phyloP scores from a whole-genome alignment of 2,797 vertebrate species.

The Eurystomus glaucurus region DNA sequence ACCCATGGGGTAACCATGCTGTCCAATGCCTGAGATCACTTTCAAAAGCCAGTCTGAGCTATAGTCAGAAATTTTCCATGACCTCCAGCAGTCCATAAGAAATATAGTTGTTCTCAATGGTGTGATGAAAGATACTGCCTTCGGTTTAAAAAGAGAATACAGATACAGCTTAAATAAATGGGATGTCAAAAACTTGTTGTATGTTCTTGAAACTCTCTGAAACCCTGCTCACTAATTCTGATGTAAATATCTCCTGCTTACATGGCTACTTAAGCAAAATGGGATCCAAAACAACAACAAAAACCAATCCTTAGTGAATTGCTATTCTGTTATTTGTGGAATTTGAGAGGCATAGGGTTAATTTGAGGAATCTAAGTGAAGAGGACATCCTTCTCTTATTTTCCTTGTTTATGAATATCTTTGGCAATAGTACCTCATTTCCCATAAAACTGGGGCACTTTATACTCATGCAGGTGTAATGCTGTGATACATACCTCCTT shows the following conservation, averaged over 20 bases:
- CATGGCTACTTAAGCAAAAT: neutral
- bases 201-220: neutral
- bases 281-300: neutral
- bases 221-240: neutral
- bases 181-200: neutral
- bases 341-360: neutral
- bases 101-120: neutral
- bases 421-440: neutral
- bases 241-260: neutral
- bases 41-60: neutral
- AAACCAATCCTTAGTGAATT: neutral
- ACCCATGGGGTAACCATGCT: neutral
- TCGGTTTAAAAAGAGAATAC: neutral
- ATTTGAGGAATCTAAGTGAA: neutral
- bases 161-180: neutral
- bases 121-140: neutral
- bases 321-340: neutral
- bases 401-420: neutral
- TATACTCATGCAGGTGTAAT: neutral
- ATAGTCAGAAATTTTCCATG: neutral
- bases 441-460: neutral
- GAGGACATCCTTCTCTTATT: neutral
- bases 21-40: neutral
- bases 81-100: neutral
- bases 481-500: neutral